These are phyloP conservation scores for Onychomys torridus DNA, from an alignment of 2,797 vertebrate genomes.

Conservation along the genomic window DNA sequence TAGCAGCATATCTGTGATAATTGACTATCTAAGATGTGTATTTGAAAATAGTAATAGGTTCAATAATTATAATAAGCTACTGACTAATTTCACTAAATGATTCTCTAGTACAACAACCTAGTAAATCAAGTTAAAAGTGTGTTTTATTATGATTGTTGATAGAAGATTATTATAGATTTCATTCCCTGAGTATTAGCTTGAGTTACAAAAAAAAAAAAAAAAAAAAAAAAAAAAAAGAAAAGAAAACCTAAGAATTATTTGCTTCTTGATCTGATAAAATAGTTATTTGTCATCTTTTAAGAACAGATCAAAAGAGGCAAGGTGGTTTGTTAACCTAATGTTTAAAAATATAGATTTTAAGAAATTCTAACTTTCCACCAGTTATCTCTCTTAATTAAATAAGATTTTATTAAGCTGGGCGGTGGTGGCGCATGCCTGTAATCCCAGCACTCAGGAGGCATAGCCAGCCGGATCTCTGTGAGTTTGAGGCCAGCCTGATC, in stretches of 20 bases:
- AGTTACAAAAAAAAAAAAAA: neutral
- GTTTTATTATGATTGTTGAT: neutral
- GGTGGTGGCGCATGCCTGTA: too few relatives aligned
- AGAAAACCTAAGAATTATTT: neutral
- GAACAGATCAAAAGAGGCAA: neutral
- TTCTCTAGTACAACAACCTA: neutral
- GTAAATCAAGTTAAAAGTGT: neutral
- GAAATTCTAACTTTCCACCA: neutral
- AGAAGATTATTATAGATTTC: neutral
- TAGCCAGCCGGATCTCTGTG: too few relatives aligned
- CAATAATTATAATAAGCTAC: neutral
- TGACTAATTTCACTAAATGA: neutral
- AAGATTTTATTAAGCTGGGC: too few relatives aligned
- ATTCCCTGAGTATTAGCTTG: neutral
- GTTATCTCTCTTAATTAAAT: neutral
- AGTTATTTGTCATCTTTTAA: neutral
- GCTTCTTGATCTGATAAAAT: neutral
- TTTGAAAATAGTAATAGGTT: neutral
- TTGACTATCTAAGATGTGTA: neutral
- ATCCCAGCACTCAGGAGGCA: too few relatives aligned
- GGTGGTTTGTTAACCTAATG: rapidly evolving
- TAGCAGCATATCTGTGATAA: neutral
- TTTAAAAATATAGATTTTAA: neutral
- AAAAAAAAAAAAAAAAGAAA: neutral
- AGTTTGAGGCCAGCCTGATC: too few relatives aligned